Percentiles rank a stretch among this genome's conserved stretches.
phyloP scores from a whole-genome alignment of 2,888 invertebrate species.

The Pardosa pseudoannulata region DNA sequence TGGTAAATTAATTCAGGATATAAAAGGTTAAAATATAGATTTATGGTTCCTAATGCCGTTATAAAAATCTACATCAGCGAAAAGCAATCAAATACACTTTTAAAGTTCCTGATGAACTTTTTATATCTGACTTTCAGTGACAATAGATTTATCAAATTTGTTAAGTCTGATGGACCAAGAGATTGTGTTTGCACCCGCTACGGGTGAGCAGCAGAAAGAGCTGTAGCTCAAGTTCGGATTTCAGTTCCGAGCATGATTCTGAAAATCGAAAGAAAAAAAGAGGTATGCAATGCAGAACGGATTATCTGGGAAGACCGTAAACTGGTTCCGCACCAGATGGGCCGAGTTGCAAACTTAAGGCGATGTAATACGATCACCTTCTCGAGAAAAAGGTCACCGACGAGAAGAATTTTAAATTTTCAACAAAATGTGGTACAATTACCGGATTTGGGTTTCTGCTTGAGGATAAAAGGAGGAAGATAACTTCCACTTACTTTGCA shows the following conservation, averaged over 20 bases:
- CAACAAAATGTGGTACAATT: not conserved
- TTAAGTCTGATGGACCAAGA: not conserved
- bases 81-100: no score
- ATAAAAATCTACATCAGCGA: no score
- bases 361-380: not conserved
- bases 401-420: not conserved
- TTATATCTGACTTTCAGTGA: no score
- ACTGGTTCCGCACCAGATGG: slow-evolving; percentile 45
- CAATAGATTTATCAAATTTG: not conserved
- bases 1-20: no score
- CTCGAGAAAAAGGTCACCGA: not conserved
- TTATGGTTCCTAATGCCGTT: no score
- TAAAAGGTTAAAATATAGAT: no score
- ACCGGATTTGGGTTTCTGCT: not conserved
- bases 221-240: not conserved
- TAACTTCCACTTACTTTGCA: no score
- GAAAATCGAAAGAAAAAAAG: slow-evolving; percentile 4
- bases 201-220: not conserved
- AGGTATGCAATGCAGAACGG: slow-evolving; percentile 22
- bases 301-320: slow-evolving; percentile 35
- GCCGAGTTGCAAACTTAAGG: not conserved
- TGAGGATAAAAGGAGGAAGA: no score
- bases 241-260: not conserved
- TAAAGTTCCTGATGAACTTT: no score
- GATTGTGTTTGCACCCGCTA: not conserved